Base-by-base conservation (phyloP, 2,888 invertebrate genomes). In the Phrixothrix hirtus region DNA sequence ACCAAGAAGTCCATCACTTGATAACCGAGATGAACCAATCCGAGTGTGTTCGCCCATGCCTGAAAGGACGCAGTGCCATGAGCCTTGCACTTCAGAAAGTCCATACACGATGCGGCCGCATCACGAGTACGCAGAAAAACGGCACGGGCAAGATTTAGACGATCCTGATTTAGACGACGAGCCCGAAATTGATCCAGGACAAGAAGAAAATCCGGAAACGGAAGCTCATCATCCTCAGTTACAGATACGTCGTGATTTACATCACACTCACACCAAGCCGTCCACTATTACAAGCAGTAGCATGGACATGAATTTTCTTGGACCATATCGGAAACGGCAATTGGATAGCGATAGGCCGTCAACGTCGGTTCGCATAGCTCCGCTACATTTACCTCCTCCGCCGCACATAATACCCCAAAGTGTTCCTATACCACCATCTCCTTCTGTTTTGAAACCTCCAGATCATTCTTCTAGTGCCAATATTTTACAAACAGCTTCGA, bases 81-180 rank as follows among this genome's bases (percentile, higher is more conserved):
- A 75, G 57, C 72, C 75, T 2, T 70, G 73, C 31, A 68, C 72
- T 1, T 69, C 74, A 0, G 65, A 70, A 1, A 66, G 68, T 36
- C 83, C 84, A 1, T 89, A 89, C 64, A 88, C 88, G 2, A 89
- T 89, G 86, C 81, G 89, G 14, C 89, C 90, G 0, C 82, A 85
- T 57, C 76, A 77, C 16, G 79, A 79, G 59, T 76, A 78, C 68
- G 66, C 73, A n/a, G 81, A 82, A 16, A 70, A 77, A 49, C 75
- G 79, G 34, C 77, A 80, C 57, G 77, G 71, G 52, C 77, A 74
- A 7, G 67, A 66, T 14, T 71, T 71, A 14, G 74, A 70, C 27
- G 71, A 70, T 27, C 69, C 65, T 5, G 72, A 68, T 26, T 60
- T 67, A 17, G 73, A 71, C 17, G 73, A 68, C 55, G 76, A 69